Conservation (phyloP, 2,888 invertebrate genomes). For the Scelioninae gen. 2 region DNA sequence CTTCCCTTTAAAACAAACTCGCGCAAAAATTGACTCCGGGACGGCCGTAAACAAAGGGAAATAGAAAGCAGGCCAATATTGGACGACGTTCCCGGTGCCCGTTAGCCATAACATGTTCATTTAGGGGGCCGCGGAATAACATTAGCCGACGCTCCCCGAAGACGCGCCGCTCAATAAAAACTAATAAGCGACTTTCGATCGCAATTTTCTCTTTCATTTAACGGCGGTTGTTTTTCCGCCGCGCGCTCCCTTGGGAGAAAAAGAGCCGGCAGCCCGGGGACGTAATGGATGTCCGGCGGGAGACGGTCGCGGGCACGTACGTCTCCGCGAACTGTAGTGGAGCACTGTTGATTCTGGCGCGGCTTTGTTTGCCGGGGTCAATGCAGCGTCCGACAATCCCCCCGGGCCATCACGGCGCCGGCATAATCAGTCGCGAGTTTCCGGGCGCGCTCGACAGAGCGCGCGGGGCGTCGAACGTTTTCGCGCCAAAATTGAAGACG, state of each 20-base stretch:
- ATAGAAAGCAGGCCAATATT: constrained; percentile 49
- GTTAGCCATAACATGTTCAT: constrained; percentile 44
- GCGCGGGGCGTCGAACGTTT: background rate
- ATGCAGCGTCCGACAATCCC: constrained; percentile 58
- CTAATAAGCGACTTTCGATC: constrained; percentile 59
- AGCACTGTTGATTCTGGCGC: constrained; percentile 64
- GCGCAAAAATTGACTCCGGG: constrained; percentile 38
- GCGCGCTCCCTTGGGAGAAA: constrained; percentile 47
- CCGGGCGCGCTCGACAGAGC: background rate
- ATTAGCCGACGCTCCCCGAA: constrained; percentile 42
- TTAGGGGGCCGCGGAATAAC: constrained; percentile 39
- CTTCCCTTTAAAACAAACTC: constrained; percentile 38
- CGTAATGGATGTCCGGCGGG: constrained; percentile 46
- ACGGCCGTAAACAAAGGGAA: constrained; percentile 45
- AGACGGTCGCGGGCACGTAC: constrained; percentile 37
- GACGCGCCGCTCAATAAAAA: constrained; percentile 47
- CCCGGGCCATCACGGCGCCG: constrained; percentile 63
- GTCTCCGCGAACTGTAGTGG: constrained; percentile 52
- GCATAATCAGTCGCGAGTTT: constrained; percentile 65
- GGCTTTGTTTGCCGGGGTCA: constrained; percentile 63
- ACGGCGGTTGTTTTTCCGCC: constrained; percentile 45
- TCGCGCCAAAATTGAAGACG: constrained; percentile 1
- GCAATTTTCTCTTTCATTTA: constrained; percentile 59
- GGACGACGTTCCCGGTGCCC: constrained; percentile 31
- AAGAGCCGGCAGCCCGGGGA: constrained; percentile 32